Evolutionary conservation across 2,888 invertebrate genomes (phyloP).

Genomic region (Acanthosepion lycidas): DNA sequence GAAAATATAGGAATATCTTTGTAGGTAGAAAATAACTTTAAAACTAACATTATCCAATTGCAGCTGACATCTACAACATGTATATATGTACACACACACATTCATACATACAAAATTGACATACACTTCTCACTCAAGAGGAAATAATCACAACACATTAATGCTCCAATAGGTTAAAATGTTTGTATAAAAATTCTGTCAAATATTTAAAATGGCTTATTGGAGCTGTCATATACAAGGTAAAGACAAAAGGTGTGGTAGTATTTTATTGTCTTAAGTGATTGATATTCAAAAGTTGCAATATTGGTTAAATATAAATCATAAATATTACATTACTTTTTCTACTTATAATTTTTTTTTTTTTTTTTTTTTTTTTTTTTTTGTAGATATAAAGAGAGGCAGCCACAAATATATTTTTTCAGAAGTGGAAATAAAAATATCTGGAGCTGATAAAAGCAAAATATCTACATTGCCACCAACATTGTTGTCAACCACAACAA

Average conservation of each 20-base stretch:
- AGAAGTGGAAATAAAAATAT: conserved; percentile 41
- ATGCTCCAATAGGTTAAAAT: background rate
- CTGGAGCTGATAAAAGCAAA: conserved; percentile 25
- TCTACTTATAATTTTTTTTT: too few species aligned
- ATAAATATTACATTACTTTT: background rate
- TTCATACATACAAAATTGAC: background rate
- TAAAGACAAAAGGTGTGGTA: background rate
- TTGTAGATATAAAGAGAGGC: conserved; percentile 17
- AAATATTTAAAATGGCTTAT: background rate
- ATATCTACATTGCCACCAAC: background rate
- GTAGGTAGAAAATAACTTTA: background rate
- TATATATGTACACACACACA: background rate
- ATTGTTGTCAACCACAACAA: background rate
- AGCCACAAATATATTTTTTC: conserved; percentile 42
- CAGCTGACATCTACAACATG: background rate
- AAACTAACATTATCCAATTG: background rate
- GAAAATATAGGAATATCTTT: too few species aligned
- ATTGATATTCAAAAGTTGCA: background rate
- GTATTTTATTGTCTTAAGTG: background rate
- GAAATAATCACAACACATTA: background rate
- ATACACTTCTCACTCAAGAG: background rate
- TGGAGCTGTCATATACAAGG: background rate
- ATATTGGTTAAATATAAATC: background rate
- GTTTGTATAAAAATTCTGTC: background rate
- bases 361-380: too few species aligned